Conservation (phyloP, 30 jellyfish, hydroid and myxozoan genomes). For the Chironex yamaguchii region DNA sequence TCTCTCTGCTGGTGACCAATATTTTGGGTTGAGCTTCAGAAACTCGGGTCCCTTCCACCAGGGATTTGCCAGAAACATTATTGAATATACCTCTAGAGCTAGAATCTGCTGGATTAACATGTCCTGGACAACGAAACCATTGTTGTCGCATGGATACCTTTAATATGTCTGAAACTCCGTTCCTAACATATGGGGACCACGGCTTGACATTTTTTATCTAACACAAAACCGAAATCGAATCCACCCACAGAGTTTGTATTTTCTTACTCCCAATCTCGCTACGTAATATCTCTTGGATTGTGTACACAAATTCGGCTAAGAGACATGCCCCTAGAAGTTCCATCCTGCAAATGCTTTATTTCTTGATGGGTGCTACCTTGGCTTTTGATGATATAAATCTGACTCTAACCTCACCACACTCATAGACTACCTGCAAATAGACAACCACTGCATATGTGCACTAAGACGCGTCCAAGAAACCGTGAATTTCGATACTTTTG, state of each 20-base stretch:
- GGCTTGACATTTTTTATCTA: slow-evolving; percentile 40
- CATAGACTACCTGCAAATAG: slow-evolving; percentile 17
- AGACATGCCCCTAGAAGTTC: slow-evolving; percentile 58
- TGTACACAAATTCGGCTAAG: no score
- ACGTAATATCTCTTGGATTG: no score
- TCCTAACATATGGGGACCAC: slow-evolving; percentile 47
- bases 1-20: slow-evolving; percentile 6
- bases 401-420: slow-evolving; percentile 7
- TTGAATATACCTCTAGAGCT: slow-evolving; percentile 14
- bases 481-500: no score
- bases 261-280: no score
- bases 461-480: slow-evolving; percentile 78
- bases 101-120: slow-evolving; percentile 31
- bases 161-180: slow-evolving; percentile 20
- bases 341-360: slow-evolving; percentile 43
- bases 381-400: slow-evolving; percentile 51
- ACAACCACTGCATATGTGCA: slow-evolving; percentile 57
- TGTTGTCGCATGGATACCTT: slow-evolving; percentile 14
- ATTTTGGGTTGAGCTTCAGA: slow-evolving; percentile 1
- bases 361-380: slow-evolving; percentile 52
- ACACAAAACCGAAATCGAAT: slow-evolving; percentile 43
- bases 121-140: slow-evolving; percentile 47
- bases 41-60: slow-evolving; percentile 71
- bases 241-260: no score
- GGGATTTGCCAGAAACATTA: background rate